Evolutionary conservation across 2,113 vertebrate species (phyloP).

Genomic region (Phyllopteryx taeniolatus): DNA sequence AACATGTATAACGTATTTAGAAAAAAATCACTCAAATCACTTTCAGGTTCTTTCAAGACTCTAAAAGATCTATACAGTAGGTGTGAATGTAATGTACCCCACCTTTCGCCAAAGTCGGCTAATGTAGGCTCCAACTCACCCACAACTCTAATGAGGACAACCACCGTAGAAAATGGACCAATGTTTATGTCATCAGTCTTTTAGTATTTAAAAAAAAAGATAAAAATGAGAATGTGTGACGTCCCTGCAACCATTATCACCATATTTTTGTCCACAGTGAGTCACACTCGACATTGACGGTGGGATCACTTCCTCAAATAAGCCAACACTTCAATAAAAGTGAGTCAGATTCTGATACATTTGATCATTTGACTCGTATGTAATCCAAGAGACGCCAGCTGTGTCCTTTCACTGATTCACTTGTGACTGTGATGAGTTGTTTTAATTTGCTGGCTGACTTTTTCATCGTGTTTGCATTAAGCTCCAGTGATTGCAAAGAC

Average conservation of each 20-base stretch:
- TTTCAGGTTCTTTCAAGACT: too few relatives aligned
- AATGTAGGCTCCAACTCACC: too few relatives aligned
- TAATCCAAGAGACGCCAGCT: not conserved
- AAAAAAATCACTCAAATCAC: too few relatives aligned
- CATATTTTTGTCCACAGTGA: not conserved
- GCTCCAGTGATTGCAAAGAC: not conserved
- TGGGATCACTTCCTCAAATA: not conserved
- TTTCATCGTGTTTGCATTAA: not conserved
- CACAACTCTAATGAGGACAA: too few relatives aligned
- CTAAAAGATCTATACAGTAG: too few relatives aligned
- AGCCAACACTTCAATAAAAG: not conserved
- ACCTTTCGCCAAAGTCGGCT: too few relatives aligned
- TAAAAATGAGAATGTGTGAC: not conserved
- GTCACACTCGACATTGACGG: not conserved
- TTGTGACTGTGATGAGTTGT: not conserved
- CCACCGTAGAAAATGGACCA: too few relatives aligned
- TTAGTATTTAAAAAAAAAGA: too few relatives aligned
- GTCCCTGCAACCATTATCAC: not conserved
- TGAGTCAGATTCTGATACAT: not conserved
- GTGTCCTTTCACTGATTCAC: not conserved
- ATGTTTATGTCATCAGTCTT: too few relatives aligned
- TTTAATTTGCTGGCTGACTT: not conserved
- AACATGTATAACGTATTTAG: too few relatives aligned
- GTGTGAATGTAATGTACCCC: too few relatives aligned
- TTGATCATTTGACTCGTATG: not conserved